A percentile compares a stretch with the other conserved stretches of the same genome.
Evolutionary conservation across 2,113 vertebrate genomes (phyloP).

Genomic region (Trichomycterus rosablanca): DNA sequence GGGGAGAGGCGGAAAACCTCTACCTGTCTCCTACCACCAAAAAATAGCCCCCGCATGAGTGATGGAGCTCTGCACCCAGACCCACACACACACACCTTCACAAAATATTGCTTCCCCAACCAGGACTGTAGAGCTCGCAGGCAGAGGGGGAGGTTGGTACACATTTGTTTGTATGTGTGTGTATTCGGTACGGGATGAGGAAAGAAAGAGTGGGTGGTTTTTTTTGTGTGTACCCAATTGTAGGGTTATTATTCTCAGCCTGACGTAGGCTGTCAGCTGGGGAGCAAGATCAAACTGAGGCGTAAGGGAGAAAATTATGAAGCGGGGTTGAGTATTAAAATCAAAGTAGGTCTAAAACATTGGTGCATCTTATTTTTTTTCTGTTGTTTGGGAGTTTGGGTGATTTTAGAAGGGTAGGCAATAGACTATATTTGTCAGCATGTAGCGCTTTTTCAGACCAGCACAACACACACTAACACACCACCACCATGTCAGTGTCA

Average conservation of each 20-base stretch:
- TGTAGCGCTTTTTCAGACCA: too few species aligned
- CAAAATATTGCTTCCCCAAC: constrained; percentile 22
- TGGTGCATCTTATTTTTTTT: too few species aligned
- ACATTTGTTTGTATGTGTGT: constrained; percentile 14
- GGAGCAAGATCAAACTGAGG: constrained; percentile 63
- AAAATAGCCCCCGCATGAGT: constrained; percentile 52
- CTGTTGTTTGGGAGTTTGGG: too few species aligned
- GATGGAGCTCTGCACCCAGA: constrained; percentile 30
- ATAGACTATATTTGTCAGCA: too few species aligned
- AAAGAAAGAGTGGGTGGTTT: constrained; percentile 10
- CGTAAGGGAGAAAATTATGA: constrained; percentile 35
- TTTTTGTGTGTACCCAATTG: constrained; percentile 5
- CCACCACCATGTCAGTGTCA: too few species aligned
- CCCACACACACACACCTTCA: constrained; percentile 17
- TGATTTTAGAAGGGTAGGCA: too few species aligned
- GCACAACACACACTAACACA: too few species aligned
- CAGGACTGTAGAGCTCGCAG: constrained; percentile 31
- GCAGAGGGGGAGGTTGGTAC: constrained; percentile 13
- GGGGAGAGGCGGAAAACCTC: constrained; percentile 48
- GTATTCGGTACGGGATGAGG: constrained; percentile 3
- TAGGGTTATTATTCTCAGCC: constrained; percentile 54
- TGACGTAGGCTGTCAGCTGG: constrained; percentile 49
- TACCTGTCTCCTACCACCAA: constrained; percentile 37
- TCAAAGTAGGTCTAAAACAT: neutral
- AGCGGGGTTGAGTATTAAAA: constrained; percentile 1